These are phyloP conservation scores for Hippocampus guttulatus DNA, from an alignment of 2,113 vertebrate species.

Conservation along the genomic window DNA sequence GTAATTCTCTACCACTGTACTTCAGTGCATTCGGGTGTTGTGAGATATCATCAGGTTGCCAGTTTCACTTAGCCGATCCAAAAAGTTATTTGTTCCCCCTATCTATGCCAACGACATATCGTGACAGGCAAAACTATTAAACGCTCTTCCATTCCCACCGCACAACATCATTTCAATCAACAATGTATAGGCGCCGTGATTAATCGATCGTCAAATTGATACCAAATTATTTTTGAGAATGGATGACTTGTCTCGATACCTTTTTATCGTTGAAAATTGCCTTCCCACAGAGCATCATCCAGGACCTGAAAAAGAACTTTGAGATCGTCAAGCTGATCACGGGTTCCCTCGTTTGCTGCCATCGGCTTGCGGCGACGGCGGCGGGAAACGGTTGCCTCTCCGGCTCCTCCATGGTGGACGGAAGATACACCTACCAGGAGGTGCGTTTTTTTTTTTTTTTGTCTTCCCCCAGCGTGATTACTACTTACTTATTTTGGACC, in stretches of 20 bases:
- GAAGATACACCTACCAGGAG: slow-evolving; percentile 94
- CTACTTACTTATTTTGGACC: background rate
- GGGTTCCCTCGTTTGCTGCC: slow-evolving; percentile 90
- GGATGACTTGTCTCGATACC: background rate
- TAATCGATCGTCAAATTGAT: too few relatives aligned
- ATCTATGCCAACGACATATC: too few relatives aligned
- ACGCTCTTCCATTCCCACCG: too few relatives aligned
- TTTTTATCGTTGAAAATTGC: background rate
- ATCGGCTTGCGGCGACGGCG: slow-evolving; percentile 84
- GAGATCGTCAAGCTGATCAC: slow-evolving; percentile 98
- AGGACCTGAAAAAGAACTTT: slow-evolving; percentile 98
- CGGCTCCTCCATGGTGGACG: slow-evolving; percentile 85
- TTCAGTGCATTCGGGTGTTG: too few relatives aligned
- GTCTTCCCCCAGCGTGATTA: background rate
- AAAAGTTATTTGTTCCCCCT: too few relatives aligned
- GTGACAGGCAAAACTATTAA: too few relatives aligned
- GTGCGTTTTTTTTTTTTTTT: slow-evolving; percentile 26
- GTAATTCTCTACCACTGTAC: too few relatives aligned
- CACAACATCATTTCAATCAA: too few relatives aligned
- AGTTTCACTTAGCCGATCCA: too few relatives aligned
- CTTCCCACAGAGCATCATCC: slow-evolving; percentile 87
- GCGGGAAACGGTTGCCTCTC: slow-evolving; percentile 84
- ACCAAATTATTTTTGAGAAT: too few relatives aligned
- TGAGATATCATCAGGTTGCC: too few relatives aligned
- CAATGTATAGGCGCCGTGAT: too few relatives aligned